Conservation (phyloP, 2,888 invertebrate genomes). For the Thymelicus acteon region DNA sequence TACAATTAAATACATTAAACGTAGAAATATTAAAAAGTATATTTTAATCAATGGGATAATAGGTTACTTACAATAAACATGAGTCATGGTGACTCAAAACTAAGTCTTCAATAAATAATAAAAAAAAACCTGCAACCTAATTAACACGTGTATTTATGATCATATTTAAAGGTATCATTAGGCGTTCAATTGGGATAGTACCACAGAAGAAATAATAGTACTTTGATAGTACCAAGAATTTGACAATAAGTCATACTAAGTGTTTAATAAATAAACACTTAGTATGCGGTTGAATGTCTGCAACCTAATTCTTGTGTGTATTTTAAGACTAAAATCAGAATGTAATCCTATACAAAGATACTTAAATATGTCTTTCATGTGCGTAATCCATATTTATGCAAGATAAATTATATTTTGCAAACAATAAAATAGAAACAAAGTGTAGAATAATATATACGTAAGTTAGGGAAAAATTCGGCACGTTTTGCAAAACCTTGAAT, state of each 20-base stretch:
- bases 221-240: not conserved
- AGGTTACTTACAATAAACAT: no score
- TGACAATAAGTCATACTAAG: not conserved
- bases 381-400: not conserved
- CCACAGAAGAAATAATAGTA: no score
- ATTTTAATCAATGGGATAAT: no score
- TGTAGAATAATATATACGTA: no score
- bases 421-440: not conserved
- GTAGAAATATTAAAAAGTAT: no score
- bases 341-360: not conserved
- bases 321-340: not conserved
- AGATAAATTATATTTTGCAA: constrained; percentile 1
- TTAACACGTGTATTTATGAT: no score
- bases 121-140: no score
- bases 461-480: not conserved
- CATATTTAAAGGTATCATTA: not conserved
- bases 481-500: not conserved
- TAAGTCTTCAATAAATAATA: no score
- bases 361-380: not conserved
- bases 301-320: not conserved
- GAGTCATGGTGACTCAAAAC: no score
- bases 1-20: no score
- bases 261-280: not conserved
- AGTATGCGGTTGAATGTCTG: not conserved
- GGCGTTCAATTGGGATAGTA: not conserved